Evolutionary conservation across 2,888 invertebrate genomes (phyloP), one percentile per base, ranked within the genome.

Genomic region (Rhagium mordax): DNA sequence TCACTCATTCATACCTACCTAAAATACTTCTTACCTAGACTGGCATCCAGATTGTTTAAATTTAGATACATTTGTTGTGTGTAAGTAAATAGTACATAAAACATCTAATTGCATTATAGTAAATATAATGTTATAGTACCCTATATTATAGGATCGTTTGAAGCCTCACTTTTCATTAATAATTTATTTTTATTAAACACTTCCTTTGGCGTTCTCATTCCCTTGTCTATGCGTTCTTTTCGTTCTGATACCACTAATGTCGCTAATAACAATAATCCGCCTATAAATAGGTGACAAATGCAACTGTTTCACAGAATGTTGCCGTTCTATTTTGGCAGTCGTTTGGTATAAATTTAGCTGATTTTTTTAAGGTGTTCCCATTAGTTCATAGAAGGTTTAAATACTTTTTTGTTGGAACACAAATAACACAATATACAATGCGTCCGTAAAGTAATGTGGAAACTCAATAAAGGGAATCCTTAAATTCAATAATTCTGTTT

Each of bases 171-270:
- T 84, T 84, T 82, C 81, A 83, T 81, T 83, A 81, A 81, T 83
- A 82, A 83, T 83, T 85, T 84, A 83, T 82, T 83, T 85, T 85
- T 84, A 85, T 85, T 85, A 83, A 83, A 82, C 83, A 84, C 83
- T 85, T 85, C 84, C 84, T 85, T 82, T 82, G 72, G 66, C 73
- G 76, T 81, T 77, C 80, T 79, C 77, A 79, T 79, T 79, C 81
- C 81, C 79, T 81, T 47, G 57, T 57, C 41, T 57, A 15, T 41
- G 57, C 57, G 67, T 67, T 67, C 67, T 67, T 67, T 67, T 47
- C 67, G 57, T 49, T 29, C 47, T 24, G 57, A 41, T 57, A 41
- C 27, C 41, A 57, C 20, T 53, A 20, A 29, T 51, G 59, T 24
- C 29, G 57, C 27, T 57, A 29, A 16, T 27, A 41, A 29, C 41